These are phyloP conservation scores for Anarhynchus alexandrinus DNA, from an alignment of 2,113 vertebrate genomes.

Conservation along the genomic window DNA sequence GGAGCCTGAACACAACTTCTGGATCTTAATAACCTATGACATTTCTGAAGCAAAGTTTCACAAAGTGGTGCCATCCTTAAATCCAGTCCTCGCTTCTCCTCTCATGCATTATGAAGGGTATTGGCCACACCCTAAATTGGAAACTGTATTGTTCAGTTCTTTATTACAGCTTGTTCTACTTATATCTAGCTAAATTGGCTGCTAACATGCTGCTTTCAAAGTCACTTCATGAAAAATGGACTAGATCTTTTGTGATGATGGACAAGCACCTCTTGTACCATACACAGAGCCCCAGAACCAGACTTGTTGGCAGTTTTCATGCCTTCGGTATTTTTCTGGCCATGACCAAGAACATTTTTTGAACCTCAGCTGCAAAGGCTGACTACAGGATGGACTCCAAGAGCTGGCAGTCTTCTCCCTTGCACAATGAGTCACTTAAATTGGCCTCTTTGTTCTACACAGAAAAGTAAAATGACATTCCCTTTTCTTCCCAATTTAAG, in stretches of 20 bases:
- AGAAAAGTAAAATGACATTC: not conserved
- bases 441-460: not conserved
- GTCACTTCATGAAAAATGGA: not conserved
- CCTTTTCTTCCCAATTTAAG: not conserved
- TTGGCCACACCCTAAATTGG: not conserved
- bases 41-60: not conserved
- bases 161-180: not conserved
- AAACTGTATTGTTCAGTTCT: not conserved
- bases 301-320: not conserved
- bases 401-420: not conserved
- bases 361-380: not conserved
- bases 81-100: not conserved
- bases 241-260: not conserved
- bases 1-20: not conserved
- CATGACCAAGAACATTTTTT: not conserved
- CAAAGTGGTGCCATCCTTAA: not conserved
- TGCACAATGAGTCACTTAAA: not conserved
- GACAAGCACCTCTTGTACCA: not conserved
- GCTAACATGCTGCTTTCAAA: not conserved
- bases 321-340: not conserved
- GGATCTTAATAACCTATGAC: not conserved
- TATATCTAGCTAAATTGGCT: not conserved
- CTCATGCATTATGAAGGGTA: not conserved
- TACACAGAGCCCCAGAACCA: not conserved
- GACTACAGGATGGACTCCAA: not conserved